Conservation (phyloP, 2,113 vertebrate genomes). For the western clawed frog (Xenopus tropicalis) region DNA sequence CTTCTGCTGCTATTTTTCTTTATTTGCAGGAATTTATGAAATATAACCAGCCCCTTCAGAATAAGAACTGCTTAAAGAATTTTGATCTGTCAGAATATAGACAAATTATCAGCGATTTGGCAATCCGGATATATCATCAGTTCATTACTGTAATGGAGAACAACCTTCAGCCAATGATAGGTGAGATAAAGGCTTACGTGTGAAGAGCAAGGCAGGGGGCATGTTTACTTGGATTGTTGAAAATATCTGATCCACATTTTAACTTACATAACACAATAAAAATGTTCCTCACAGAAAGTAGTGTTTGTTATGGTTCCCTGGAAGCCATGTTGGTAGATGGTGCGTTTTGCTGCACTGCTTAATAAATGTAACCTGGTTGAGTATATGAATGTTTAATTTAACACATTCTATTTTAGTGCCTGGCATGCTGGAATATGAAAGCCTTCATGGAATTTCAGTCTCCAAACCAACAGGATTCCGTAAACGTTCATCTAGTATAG, state of each 20-base stretch:
- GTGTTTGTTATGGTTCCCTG: too few relatives aligned
- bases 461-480: conserved; percentile 92
- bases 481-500: conserved; percentile 87
- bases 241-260: too few relatives aligned
- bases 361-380: too few relatives aligned
- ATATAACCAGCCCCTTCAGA: conserved; percentile 79
- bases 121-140: conserved; percentile 89
- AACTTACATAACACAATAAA: too few relatives aligned
- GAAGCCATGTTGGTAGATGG: too few relatives aligned
- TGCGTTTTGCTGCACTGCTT: too few relatives aligned
- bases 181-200: conserved; percentile 61
- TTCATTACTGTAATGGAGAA: conserved; percentile 84
- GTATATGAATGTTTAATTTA: too few relatives aligned
- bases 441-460: conserved; percentile 91
- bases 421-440: conserved; percentile 93
- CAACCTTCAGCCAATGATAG: conserved; percentile 79
- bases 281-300: too few relatives aligned
- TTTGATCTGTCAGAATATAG: conserved; percentile 94
- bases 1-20: too few relatives aligned
- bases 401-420: conserved; percentile 67
- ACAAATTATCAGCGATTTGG: conserved; percentile 90
- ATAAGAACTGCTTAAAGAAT: conserved; percentile 87
- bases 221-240: too few relatives aligned
- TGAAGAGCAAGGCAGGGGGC: background rate
- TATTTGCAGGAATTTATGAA: conserved; percentile 82